A percentile compares a stretch with the other conserved stretches of the same genome.
These are phyloP conservation scores for Accipiter fasciatus DNA, from an alignment of 2,797 vertebrate genomes.

Conservation along the genomic window DNA sequence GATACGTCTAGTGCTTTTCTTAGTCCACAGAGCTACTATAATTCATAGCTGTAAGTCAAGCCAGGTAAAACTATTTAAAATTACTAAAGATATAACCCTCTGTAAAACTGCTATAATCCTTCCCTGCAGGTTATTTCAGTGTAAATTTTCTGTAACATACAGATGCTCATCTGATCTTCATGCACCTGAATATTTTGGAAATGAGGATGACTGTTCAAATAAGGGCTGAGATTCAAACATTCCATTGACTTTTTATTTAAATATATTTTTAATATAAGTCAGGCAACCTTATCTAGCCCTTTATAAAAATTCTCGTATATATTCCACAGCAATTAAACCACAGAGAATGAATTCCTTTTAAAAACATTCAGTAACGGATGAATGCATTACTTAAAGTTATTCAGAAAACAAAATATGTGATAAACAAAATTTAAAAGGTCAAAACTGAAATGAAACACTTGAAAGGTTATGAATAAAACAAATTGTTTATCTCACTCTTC, in stretches of 20 bases:
- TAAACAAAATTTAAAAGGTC: neutral
- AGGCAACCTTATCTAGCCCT: neutral
- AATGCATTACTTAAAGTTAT: neutral
- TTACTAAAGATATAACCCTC: neutral
- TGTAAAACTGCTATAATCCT: constrained; percentile 23
- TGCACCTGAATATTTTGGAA: neutral
- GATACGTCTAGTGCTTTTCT: constrained; percentile 2
- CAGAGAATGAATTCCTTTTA: neutral
- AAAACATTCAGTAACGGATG: neutral
- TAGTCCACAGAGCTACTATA: neutral
- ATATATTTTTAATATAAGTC: neutral
- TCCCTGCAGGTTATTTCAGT: constrained; percentile 29
- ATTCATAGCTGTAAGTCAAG: constrained; percentile 16
- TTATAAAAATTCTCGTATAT: neutral
- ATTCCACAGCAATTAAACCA: neutral
- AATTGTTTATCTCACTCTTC: neutral
- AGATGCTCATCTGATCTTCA: neutral
- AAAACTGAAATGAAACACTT: neutral
- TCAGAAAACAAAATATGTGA: neutral
- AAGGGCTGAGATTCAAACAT: neutral
- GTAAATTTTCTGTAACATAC: constrained; percentile 28
- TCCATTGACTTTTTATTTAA: neutral
- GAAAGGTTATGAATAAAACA: neutral
- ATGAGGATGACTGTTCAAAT: neutral
- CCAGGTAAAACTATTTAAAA: constrained; percentile 30